These are phyloP conservation scores for Platycheirus rosarum DNA, from an alignment of 2,888 invertebrate species.

Conservation along the genomic window DNA sequence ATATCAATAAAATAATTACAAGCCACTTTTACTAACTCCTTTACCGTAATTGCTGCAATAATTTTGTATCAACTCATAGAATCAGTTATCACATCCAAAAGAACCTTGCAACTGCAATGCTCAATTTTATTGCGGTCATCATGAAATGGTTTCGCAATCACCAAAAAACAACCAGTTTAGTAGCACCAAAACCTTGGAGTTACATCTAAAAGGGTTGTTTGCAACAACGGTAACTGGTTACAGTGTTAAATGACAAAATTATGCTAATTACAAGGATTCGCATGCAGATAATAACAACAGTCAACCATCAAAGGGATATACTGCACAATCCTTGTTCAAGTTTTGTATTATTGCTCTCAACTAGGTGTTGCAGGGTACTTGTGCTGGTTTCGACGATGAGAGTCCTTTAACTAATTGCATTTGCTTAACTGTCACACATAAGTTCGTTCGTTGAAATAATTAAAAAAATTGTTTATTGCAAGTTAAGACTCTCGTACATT, in stretches of 20 bases:
- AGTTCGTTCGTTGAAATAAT: constrained; percentile 13
- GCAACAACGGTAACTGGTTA: neutral
- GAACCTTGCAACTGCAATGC: constrained; percentile 31
- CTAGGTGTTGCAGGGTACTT: constrained; percentile 51
- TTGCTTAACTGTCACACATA: neutral
- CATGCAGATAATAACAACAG: constrained; percentile 59
- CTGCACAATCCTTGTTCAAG: constrained; percentile 49
- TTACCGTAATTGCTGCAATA: too few relatives aligned
- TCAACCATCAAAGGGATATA: constrained; percentile 37
- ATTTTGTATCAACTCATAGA: neutral
- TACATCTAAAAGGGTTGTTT: constrained; percentile 46
- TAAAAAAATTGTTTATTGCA: too few relatives aligned
- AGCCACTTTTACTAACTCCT: too few relatives aligned
- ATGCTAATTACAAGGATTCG: constrained; percentile 70
- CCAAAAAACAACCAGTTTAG: constrained; percentile 37
- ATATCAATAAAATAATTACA: too few relatives aligned
- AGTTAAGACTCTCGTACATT: too few relatives aligned
- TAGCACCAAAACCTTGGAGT: too few relatives aligned
- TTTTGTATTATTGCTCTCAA: constrained; percentile 56
- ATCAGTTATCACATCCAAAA: too few relatives aligned
- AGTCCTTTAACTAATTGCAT: constrained; percentile 57
- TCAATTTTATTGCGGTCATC: constrained; percentile 41
- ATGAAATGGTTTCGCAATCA: constrained; percentile 6
- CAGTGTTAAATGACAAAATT: constrained; percentile 65
- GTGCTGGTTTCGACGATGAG: constrained; percentile 26